A percentile compares a stretch with the other conserved stretches of the same genome.
Conservation (phyloP, 30 jellyfish, hydroid and myxozoan genomes). For the Chrysaora quinquecirrha region DNA sequence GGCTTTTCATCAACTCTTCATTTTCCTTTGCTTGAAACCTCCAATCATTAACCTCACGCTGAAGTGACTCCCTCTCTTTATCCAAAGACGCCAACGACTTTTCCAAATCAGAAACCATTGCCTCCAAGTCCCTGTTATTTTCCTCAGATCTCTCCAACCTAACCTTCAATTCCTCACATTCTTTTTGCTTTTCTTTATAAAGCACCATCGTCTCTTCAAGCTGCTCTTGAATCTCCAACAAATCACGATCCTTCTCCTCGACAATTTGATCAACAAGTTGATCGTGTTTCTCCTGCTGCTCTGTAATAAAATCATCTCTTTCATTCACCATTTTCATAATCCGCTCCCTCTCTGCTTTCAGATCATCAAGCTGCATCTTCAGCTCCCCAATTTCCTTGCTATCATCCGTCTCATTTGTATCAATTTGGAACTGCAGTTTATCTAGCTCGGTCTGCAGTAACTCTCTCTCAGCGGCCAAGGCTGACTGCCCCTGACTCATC, state of each 20-base stretch:
- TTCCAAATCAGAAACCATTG: slow-evolving; percentile 16
- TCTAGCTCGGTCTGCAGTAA: slow-evolving; percentile 70
- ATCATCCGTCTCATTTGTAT: slow-evolving; percentile 81
- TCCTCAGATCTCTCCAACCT: slow-evolving; percentile 14
- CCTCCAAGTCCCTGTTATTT: slow-evolving; percentile 20
- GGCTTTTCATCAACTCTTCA: slow-evolving; percentile 39
- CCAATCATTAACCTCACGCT: slow-evolving; percentile 42
- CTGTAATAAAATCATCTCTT: slow-evolving; percentile 63
- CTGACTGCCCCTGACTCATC: slow-evolving; percentile 66
- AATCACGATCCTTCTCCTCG: slow-evolving; percentile 69
- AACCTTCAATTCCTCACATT: slow-evolving; percentile 20
- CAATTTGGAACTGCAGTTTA: slow-evolving; percentile 79
- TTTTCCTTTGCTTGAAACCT: slow-evolving; percentile 41
- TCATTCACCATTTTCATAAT: slow-evolving; percentile 67
- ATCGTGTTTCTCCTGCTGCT: slow-evolving; percentile 76
- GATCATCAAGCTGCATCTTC: slow-evolving; percentile 71
- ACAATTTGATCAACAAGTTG: slow-evolving; percentile 48
- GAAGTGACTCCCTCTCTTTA: slow-evolving; percentile 27
- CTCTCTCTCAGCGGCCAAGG: slow-evolving; percentile 70
- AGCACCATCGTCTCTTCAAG: slow-evolving; percentile 65
- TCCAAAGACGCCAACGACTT: not conserved
- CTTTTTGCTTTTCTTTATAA: slow-evolving; percentile 67
- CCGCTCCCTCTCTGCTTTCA: slow-evolving; percentile 74
- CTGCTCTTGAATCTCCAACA: slow-evolving; percentile 69
- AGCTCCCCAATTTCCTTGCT: slow-evolving; percentile 80